A percentile compares a stretch with the other conserved stretches of the same genome.
These are phyloP conservation scores for Campylomormyrus numenius DNA, from an alignment of 2,113 vertebrate species.

Conservation along the genomic window DNA sequence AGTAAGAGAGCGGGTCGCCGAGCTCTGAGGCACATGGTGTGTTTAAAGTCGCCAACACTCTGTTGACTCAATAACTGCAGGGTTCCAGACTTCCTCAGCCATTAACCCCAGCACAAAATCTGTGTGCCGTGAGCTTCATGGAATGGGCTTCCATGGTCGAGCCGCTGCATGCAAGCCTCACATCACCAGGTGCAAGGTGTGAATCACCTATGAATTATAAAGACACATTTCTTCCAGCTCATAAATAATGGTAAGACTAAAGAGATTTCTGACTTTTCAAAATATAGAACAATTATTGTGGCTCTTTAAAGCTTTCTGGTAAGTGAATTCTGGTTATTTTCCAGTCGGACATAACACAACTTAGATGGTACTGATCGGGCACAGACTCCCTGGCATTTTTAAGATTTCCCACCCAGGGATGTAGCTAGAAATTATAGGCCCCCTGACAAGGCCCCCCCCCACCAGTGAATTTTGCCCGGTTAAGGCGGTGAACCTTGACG, in stretches of 20 bases:
- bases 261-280: background rate
- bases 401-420: background rate
- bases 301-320: background rate
- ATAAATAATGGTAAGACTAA: background rate
- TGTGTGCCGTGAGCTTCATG: background rate
- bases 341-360: background rate
- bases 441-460: background rate
- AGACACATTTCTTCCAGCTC: background rate
- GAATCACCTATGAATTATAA: background rate
- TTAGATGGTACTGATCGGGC: background rate
- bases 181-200: background rate
- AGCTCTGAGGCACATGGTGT: background rate
- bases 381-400: background rate
- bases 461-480: background rate
- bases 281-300: background rate
- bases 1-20: background rate
- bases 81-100: background rate
- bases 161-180: background rate
- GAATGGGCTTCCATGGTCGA: background rate
- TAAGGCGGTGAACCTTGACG: too few species aligned
- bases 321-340: background rate
- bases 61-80: background rate
- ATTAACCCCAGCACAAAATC: background rate
- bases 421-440: background rate
- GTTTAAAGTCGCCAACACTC: background rate